Conservation (phyloP, 92 coral and sea anemone genomes). For the Desmophyllum pertusum region DNA sequence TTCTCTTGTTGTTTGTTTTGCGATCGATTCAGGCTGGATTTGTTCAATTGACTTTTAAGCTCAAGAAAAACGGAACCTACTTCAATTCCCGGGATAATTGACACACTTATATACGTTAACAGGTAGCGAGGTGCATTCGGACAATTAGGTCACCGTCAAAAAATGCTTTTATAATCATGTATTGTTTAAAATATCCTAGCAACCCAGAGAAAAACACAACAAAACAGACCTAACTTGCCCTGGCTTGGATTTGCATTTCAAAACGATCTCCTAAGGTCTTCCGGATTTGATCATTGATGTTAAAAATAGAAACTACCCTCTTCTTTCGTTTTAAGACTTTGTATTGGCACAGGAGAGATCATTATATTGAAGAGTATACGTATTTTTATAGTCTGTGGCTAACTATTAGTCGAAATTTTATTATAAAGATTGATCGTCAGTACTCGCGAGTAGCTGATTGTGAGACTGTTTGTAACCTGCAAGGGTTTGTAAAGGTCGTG, state of each 20-base stretch:
- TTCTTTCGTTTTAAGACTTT: neutral
- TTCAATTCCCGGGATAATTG: neutral
- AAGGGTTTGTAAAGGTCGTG: no score
- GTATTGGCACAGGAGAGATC: neutral
- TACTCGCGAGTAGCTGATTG: neutral
- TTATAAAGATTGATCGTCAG: no score
- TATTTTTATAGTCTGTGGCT: no score
- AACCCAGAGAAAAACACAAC: no score
- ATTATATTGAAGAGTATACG: no score
- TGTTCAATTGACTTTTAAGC: neutral
- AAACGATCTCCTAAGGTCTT: no score
- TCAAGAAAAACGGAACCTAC: neutral
- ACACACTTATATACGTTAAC: neutral
- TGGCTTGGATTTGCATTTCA: no score
- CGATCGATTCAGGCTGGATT: neutral
- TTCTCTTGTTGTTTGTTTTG: neutral
- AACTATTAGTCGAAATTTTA: neutral
- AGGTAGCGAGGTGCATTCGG: neutral
- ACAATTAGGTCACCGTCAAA: neutral
- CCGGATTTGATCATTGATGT: neutral
- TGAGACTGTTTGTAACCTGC: no score
- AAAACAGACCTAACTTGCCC: no score
- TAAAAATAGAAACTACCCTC: neutral
- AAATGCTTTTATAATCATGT: no score
- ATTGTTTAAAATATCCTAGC: no score